A percentile compares a stretch with the other conserved stretches of the same genome.
Conservation (phyloP, 2,888 invertebrate genomes). For the Emmelina monodactyla region DNA sequence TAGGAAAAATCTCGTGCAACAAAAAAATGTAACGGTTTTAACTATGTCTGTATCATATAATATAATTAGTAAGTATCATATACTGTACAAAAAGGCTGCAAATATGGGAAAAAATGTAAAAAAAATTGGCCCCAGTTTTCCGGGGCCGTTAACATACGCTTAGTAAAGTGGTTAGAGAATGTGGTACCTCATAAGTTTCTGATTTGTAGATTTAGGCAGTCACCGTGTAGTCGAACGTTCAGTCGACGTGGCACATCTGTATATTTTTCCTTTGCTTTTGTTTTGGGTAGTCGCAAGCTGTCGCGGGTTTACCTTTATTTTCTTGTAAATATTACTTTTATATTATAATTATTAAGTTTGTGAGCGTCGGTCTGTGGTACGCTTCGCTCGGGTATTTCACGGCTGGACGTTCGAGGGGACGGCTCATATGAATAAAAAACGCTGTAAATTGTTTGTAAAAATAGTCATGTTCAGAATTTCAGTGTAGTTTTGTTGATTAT, state of each 20-base stretch:
- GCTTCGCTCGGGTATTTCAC: slow-evolving; percentile 20
- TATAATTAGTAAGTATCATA: slow-evolving; percentile 59
- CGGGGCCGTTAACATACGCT: slow-evolving; percentile 59
- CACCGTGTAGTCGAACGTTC: slow-evolving; percentile 26
- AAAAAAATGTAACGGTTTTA: slow-evolving; percentile 51
- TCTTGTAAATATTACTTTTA: slow-evolving; percentile 44
- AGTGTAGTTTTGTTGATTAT: slow-evolving; percentile 60
- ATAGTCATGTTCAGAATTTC: slow-evolving; percentile 61
- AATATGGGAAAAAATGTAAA: slow-evolving; percentile 54
- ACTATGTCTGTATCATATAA: slow-evolving; percentile 55
- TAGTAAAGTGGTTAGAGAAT: slow-evolving; percentile 54
- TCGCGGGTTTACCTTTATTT: slow-evolving; percentile 25
- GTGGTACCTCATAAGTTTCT: slow-evolving; percentile 52
- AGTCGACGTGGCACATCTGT: slow-evolving; percentile 5
- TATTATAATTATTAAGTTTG: background rate
- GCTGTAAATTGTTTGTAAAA: slow-evolving; percentile 64
- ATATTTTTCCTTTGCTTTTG: slow-evolving; percentile 23
- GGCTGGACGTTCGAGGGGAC: background rate
- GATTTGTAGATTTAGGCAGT: slow-evolving; percentile 35
- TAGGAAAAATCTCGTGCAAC: slow-evolving; percentile 30
- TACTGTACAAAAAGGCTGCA: slow-evolving; percentile 60
- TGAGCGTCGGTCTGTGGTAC: background rate
- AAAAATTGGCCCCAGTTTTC: slow-evolving; percentile 49
- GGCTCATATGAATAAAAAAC: slow-evolving; percentile 22
- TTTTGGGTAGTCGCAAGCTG: slow-evolving; percentile 23